These are phyloP conservation scores for Vulpes vulpes DNA, from an alignment of 2,113 vertebrate species.

Conservation along the genomic window DNA sequence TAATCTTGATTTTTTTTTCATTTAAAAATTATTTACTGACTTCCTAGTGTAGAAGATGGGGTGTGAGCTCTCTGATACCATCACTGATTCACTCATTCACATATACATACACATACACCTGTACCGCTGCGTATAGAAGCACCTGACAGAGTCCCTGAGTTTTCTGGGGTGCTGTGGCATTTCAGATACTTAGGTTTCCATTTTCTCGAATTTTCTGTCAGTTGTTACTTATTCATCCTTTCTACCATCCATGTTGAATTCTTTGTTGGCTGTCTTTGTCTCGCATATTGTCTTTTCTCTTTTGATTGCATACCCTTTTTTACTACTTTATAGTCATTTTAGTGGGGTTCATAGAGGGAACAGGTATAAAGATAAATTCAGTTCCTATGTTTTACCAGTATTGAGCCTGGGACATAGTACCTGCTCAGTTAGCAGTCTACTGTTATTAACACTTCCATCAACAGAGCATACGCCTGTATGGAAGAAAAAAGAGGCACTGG, in stretches of 20 bases:
- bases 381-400: background rate
- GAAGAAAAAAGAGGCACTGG: background rate
- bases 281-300: background rate
- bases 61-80: background rate
- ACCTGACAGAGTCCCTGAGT: background rate
- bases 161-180: background rate
- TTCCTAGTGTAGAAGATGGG: background rate
- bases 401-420: background rate
- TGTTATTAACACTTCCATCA: background rate
- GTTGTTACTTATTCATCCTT: background rate
- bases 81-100: background rate
- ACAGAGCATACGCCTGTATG: rapidly evolving
- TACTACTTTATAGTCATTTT: background rate
- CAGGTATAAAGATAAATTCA: background rate
- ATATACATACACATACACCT: background rate
- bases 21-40: background rate
- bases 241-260: background rate
- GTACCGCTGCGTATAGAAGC: background rate
- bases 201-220: background rate
- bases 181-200: background rate
- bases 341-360: background rate
- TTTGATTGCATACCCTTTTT: background rate
- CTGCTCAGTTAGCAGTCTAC: background rate
- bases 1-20: background rate
- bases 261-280: background rate